Base-by-base conservation (phyloP, 2,797 vertebrate genomes). In the Poecilia velifera region DNA sequence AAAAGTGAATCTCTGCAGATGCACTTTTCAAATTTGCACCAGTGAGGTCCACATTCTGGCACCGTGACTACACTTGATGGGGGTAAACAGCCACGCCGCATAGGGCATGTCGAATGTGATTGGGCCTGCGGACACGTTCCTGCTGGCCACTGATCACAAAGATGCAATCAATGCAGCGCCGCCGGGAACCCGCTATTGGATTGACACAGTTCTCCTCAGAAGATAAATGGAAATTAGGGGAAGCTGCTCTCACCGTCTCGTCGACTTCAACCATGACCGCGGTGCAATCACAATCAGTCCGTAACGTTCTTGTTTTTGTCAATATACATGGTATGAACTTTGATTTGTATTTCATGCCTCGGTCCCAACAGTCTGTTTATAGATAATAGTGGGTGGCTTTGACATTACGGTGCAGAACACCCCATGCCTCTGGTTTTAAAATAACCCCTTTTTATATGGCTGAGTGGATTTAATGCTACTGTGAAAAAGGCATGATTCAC, bases 121-220 rank as follows among this genome's bases (percentile, higher is more conserved):
- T 92, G 75, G 83, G 85, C 85, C 85, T 85, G 74, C 77, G 80
- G 86, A 87, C 83, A 20, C 22, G 53, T 86, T 86, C 83, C 85
- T 75, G 89, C 91, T 90, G 88, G 90, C 88, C 84, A 89, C 88
- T 90, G 91, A 89, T 90, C 88, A 90, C 89, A 82, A 88, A 91
- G 90, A 94, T 91, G 87, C 89, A 94, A 94, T 94, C 91, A 86
- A 92, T 93, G 89, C 86, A 77, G 8, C 89, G 88, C 84, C 51
- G 73, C 90, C 89, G 89, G 81, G 88, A 86, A 86, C 90, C 88
- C 90, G 90, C 81, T 86, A 93, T 94, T 87, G 89, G 89, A 93
- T 93, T 93, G 93, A 92, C 93, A 94, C 93, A 91, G 85, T 89
- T 91, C 86, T 90, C 90, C 86, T 82, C 80, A 71, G 77, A 92